These are phyloP conservation scores for Meteorus sp. DNA, from an alignment of 1,140 invertebrate species.

Conservation along the genomic window DNA sequence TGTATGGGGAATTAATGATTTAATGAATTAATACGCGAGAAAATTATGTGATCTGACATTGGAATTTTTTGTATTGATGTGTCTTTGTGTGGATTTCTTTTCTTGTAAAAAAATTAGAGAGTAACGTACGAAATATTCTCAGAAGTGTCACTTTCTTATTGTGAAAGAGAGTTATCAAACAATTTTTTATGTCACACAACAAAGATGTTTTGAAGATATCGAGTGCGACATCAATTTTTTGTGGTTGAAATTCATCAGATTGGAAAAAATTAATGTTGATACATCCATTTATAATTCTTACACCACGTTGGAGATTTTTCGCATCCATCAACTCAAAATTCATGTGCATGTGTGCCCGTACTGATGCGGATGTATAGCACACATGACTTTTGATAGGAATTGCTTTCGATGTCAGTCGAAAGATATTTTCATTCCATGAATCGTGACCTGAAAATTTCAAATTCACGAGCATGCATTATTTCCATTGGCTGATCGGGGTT, in stretches of 20 bases:
- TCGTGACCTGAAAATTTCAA: constrained; percentile 29
- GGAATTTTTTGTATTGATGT: too few relatives aligned
- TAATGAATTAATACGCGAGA: too few relatives aligned
- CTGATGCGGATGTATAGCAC: constrained; percentile 2
- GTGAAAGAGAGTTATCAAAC: too few relatives aligned
- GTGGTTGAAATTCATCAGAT: not conserved
- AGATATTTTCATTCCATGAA: constrained; percentile 27
- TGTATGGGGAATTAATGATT: too few relatives aligned
- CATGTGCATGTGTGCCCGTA: constrained; percentile 13
- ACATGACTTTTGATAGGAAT: constrained; percentile 22
- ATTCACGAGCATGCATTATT: constrained; percentile 27
- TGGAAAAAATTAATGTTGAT: not conserved
- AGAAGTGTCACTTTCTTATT: too few relatives aligned
- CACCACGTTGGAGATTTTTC: not conserved
- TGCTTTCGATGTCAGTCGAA: constrained; percentile 27
- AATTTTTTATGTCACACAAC: too few relatives aligned
- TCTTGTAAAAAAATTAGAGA: too few relatives aligned
- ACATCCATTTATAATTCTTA: not conserved
- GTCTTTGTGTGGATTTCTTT: too few relatives aligned
- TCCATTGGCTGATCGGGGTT: constrained; percentile 23
- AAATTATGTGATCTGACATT: too few relatives aligned
- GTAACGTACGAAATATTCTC: too few relatives aligned
- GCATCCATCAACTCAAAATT: not conserved
- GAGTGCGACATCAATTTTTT: not conserved
- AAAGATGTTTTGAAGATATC: too few relatives aligned